Percentiles rank a stretch among this genome's conserved stretches.
These are phyloP conservation scores for Chaetodon trifascialis DNA, from an alignment of 2,113 vertebrate genomes.

Conservation along the genomic window DNA sequence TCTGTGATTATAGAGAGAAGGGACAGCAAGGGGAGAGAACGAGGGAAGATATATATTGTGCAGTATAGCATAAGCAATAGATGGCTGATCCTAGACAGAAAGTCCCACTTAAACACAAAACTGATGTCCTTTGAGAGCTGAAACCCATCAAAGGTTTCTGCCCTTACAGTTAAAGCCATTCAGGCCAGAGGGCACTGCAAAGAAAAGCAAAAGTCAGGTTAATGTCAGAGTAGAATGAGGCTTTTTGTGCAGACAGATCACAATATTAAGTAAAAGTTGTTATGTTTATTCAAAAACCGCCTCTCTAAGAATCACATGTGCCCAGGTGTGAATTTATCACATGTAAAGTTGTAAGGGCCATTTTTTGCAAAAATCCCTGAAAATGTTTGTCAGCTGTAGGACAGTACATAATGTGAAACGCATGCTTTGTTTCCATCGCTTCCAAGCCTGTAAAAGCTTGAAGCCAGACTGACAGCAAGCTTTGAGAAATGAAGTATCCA, in stretches of 20 bases:
- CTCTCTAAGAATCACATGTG: neutral
- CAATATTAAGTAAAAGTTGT: neutral
- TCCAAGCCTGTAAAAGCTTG: conserved; percentile 44
- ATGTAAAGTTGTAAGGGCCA: neutral
- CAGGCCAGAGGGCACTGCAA: conserved; percentile 12
- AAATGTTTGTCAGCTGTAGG: conserved; percentile 24
- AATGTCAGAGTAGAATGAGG: neutral
- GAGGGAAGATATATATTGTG: conserved; percentile 66
- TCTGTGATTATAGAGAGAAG: conserved; percentile 66
- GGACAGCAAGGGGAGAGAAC: conserved; percentile 60
- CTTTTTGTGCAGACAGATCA: neutral
- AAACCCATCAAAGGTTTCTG: conserved; percentile 44
- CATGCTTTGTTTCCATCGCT: conserved; percentile 49
- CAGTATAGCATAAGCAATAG: conserved; percentile 46
- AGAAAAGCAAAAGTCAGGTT: conserved; percentile 4
- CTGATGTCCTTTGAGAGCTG: conserved; percentile 58
- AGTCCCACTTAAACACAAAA: conserved; percentile 65
- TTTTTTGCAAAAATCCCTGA: conserved; percentile 9
- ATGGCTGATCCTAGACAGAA: conserved; percentile 36
- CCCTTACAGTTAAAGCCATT: conserved; percentile 22
- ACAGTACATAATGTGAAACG: conserved; percentile 48
- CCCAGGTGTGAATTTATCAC: neutral
- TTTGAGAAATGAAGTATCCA: conserved; percentile 52
- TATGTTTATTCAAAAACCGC: neutral
- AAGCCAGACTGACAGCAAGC: conserved; percentile 52